A percentile compares a stretch with the other conserved stretches of the same genome.
Conservation (phyloP, 1,140 invertebrate genomes). For the Aphaenogaster ashmeadi region DNA sequence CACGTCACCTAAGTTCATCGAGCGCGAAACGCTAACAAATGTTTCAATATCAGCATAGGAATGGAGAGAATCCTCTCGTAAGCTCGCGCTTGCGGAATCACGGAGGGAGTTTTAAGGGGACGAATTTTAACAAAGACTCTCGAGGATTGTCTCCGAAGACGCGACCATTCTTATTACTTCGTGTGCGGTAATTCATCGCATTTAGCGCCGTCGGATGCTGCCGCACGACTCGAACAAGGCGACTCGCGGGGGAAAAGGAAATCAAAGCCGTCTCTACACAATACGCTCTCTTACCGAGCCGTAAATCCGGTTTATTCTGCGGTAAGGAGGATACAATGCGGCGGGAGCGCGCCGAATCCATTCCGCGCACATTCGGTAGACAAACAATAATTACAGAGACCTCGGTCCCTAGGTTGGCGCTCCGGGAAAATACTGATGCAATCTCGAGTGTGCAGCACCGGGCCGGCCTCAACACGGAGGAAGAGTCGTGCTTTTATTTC, state of each 20-base stretch:
- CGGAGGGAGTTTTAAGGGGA: neutral
- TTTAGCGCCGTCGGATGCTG: conserved; percentile 14
- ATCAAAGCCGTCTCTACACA: conserved; percentile 44
- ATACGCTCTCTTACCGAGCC: conserved; percentile 47
- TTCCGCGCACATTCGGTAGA: conserved; percentile 39
- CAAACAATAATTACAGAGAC: conserved; percentile 70
- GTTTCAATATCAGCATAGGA: conserved; percentile 5
- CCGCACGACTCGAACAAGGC: conserved; percentile 20
- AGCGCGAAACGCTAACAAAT: conserved; percentile 36
- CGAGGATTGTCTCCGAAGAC: neutral
- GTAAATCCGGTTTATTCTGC: conserved; percentile 43
- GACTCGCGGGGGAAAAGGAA: conserved; percentile 30
- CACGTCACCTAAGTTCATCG: conserved; percentile 1
- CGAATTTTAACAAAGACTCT: neutral
- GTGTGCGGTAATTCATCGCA: conserved; percentile 33
- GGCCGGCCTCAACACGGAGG: neutral
- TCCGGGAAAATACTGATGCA: conserved; percentile 66
- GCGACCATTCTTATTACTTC: neutral
- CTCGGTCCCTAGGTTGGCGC: conserved; percentile 38
- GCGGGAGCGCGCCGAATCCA: conserved; percentile 47
- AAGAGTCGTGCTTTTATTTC: conserved; percentile 69
- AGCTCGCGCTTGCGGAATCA: neutral
- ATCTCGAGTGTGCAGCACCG: conserved; percentile 53
- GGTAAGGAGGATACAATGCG: conserved; percentile 57
- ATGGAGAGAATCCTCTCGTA: neutral